Base-by-base conservation (phyloP, 1,140 invertebrate genomes). In the Zaprionus nigranus region DNA sequence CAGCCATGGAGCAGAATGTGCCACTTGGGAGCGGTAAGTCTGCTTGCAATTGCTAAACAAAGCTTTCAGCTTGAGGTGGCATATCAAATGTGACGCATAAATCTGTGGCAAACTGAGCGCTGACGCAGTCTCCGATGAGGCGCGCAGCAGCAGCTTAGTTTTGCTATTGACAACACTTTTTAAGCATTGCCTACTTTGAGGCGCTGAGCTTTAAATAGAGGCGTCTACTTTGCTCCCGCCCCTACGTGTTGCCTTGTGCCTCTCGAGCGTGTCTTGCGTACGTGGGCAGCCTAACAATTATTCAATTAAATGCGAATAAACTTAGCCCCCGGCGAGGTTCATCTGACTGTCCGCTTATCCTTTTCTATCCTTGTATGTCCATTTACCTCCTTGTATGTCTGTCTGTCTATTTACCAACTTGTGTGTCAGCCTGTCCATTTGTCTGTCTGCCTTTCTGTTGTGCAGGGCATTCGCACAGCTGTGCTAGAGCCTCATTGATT, bases 11-110 rank as follows among this genome's bases (percentile, higher is more conserved):
- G 61, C 80, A 87, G 75, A 92, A 92, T 92, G 86, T 91, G 82
- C 91, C 91, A 65, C 90, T 91, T 74, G 91, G 91, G 88, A 92
- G 76, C 79, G 91, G 91, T 92, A 90, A 92, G 91, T 92, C 75
- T 82, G 57, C 20, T 28, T 17, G 13, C 34, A 68, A 73, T 17
- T 17, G n/a, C 43, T 17, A 54, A 22, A 51, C 9, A 34, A 58
- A 65, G 40, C 20, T 49, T 68, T 51, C 12, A 5, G 11, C 9
- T 51, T 46, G n/a, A 17, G 40, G 40, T 46, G 40, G 63, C 43
- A 76, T 82, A 77, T 81, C 56, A 67, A 77, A 87, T 88, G 84
- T 61, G 36, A 17, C 49, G 71, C 81, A 88, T 88, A 88, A 88
- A 88, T 81, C 53, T 75, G 61, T 34, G 61, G 60, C 67, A 62